Conservation (phyloP, 2,888 invertebrate species). For the Acleris holmiana region DNA sequence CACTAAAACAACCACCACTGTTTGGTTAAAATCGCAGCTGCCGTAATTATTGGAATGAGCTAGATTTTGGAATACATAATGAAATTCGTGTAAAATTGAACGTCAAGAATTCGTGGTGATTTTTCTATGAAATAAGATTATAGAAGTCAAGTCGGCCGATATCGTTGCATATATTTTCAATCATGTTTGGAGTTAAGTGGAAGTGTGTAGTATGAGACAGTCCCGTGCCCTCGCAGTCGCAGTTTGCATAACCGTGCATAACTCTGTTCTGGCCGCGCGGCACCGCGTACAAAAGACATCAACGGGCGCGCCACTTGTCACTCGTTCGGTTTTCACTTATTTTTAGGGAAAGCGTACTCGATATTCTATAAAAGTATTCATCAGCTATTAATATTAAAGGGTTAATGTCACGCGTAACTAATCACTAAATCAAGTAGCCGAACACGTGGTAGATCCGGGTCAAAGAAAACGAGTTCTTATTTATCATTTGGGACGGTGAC, state of each 20-base stretch:
- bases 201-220: neutral
- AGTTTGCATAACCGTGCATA: constrained; percentile 10
- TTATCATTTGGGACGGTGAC: constrained; percentile 53
- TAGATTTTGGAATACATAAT: too few relatives aligned
- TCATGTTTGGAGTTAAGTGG: neutral
- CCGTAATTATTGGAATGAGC: too few relatives aligned
- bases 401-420: constrained; percentile 41
- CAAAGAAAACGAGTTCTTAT: constrained; percentile 68
- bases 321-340: constrained; percentile 7
- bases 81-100: too few relatives aligned
- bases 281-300: constrained; percentile 66
- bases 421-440: constrained; percentile 38
- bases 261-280: neutral
- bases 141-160: neutral
- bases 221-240: neutral
- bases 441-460: constrained; percentile 73
- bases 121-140: neutral
- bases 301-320: constrained; percentile 57
- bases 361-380: constrained; percentile 28
- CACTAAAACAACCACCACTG: too few relatives aligned
- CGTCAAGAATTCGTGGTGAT: too few relatives aligned
- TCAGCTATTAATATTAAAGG: constrained; percentile 40
- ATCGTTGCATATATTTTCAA: neutral
- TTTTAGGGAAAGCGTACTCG: constrained; percentile 33
- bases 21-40: too few relatives aligned